Conservation (phyloP, 2,797 vertebrate species). For the Hapalemur alaotrensis region DNA sequence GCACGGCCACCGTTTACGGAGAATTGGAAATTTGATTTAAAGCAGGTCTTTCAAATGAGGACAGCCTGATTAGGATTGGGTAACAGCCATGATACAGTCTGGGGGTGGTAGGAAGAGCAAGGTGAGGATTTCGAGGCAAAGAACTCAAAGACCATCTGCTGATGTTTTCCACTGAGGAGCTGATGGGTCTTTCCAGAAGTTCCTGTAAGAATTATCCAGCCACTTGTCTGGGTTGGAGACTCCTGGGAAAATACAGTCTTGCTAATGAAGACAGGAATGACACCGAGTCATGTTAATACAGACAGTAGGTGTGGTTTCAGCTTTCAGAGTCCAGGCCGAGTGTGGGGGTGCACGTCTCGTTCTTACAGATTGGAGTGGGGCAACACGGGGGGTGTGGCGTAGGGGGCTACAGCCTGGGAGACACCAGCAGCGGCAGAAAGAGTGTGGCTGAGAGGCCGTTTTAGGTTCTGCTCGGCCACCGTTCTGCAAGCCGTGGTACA, state of each 20-base stretch:
- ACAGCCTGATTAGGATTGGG: neutral
- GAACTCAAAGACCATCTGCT: neutral
- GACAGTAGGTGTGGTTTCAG: neutral
- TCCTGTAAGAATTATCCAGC: neutral
- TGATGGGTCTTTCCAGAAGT: neutral
- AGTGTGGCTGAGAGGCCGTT: neutral
- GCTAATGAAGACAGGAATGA: neutral
- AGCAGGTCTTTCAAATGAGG: neutral
- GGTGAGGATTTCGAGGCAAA: neutral
- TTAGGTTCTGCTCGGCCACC: neutral
- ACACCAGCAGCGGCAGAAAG: neutral
- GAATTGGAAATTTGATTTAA: neutral
- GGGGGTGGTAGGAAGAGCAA: neutral
- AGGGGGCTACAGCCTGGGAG: too few species aligned
- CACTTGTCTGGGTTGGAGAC: neutral
- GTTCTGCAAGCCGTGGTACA: neutral
- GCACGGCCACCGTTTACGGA: fast-evolving
- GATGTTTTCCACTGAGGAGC: neutral
- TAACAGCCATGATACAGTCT: fast-evolving
- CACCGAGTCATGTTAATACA: fast-evolving
- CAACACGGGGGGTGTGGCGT: fast-evolving
- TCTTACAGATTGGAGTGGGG: neutral
- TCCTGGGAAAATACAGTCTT: neutral
- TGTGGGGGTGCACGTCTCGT: neutral
- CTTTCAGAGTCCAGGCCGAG: neutral